Conservation (phyloP, 2,888 invertebrate species). For the Unio pictorum region DNA sequence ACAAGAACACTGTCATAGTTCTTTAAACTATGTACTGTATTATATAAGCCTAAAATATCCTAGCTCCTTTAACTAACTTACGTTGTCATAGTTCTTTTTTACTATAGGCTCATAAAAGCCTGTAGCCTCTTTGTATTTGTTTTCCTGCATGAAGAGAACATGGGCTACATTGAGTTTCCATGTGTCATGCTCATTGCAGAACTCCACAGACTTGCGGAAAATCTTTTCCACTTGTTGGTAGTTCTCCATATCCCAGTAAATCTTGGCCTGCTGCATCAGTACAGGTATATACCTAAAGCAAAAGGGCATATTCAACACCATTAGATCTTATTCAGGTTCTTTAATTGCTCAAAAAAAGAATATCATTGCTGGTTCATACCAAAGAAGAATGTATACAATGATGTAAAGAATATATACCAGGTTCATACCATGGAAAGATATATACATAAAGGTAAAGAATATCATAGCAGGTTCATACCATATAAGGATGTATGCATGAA, state of each 20-base stretch:
- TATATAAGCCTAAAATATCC: no score
- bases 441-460: no score
- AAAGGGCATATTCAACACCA: neutral
- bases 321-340: neutral
- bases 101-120: conserved; percentile 99
- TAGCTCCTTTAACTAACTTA: conserved; percentile 47
- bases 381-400: neutral
- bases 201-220: conserved; percentile 96
- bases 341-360: conserved; percentile 3
- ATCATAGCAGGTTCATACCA: no score
- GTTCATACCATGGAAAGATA: no score
- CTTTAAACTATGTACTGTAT: no score
- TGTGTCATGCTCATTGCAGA: conserved; percentile 96
- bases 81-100: conserved; percentile 90
- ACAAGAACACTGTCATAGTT: no score
- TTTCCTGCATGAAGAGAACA: conserved; percentile 99
- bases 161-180: conserved; percentile 99
- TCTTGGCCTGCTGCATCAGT: conserved; percentile 99
- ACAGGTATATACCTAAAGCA: conserved; percentile 89
- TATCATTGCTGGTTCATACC: neutral
- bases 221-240: conserved; percentile 97
- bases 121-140: conserved; percentile 97
- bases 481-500: no score
- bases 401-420: neutral
- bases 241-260: conserved; percentile 97